phyloP scores from a whole-genome alignment of 2,797 vertebrate species.

The Bradypodion ventrale region DNA sequence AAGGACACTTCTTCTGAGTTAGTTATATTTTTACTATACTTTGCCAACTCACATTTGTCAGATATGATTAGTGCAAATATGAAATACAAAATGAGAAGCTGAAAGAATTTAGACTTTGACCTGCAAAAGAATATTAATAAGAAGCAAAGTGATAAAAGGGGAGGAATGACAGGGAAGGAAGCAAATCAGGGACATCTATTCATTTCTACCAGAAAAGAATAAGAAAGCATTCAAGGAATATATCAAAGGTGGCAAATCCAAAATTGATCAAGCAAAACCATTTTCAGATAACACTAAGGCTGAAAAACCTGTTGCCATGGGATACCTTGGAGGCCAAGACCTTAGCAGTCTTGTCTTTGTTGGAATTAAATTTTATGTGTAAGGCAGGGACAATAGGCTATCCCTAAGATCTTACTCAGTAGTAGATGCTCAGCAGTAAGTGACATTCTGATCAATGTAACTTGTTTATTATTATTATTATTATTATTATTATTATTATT shows the following conservation, averaged over 20 bases:
- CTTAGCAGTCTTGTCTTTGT: not conserved
- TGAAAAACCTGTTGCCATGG: not conserved
- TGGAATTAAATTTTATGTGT: not conserved
- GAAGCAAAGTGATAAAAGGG: not conserved
- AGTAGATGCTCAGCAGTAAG: not conserved
- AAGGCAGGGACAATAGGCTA: not conserved
- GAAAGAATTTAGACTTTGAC: conserved; percentile 46
- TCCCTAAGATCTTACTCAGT: not conserved
- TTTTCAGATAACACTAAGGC: not conserved
- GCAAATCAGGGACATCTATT: not conserved
- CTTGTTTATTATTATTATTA: not conserved
- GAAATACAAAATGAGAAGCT: conserved; percentile 28
- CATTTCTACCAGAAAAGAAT: conserved; percentile 12
- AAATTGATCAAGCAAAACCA: conserved; percentile 26
- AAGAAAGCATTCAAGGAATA: conserved; percentile 28
- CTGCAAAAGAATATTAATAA: conserved; percentile 25
- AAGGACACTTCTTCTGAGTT: conserved; percentile 32
- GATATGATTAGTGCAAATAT: not conserved
- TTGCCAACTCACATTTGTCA: not conserved
- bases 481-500: no score
- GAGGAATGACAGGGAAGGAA: not conserved
- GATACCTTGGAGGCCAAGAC: conserved; percentile 4
- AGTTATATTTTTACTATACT: conserved; percentile 30
- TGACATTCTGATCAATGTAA: not conserved
- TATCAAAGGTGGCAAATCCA: conserved; percentile 15